phyloP scores from a whole-genome alignment of 2,113 vertebrate species.

The Neotoma lepida region DNA sequence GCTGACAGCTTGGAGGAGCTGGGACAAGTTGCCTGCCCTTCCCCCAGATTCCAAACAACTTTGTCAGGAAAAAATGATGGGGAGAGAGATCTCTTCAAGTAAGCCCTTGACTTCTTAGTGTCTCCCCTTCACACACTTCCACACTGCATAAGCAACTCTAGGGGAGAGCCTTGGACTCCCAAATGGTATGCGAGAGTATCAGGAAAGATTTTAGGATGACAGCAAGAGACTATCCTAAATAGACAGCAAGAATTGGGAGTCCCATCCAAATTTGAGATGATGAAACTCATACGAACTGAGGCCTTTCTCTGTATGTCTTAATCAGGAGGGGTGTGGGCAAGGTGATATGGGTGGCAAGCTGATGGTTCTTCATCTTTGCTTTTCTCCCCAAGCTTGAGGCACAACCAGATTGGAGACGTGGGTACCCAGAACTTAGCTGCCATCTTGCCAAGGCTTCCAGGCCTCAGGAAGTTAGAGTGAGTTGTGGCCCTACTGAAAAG shows the following conservation, averaged over 20 bases:
- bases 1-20: constrained; percentile 85
- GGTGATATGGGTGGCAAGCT: fast-evolving
- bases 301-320: background rate
- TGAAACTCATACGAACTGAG: fast-evolving
- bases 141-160: background rate
- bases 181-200: background rate
- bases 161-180: background rate
- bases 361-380: background rate
- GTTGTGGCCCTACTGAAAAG: constrained; percentile 16
- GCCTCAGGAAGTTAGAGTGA: constrained; percentile 89
- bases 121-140: background rate
- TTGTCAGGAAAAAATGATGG: background rate
- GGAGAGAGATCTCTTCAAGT: background rate
- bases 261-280: background rate
- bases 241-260: background rate
- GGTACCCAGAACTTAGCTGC: constrained; percentile 85
- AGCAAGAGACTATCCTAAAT: background rate
- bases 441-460: constrained; percentile 84
- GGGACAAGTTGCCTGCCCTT: constrained; percentile 82
- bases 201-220: constrained; percentile 5
- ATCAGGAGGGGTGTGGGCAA: background rate
- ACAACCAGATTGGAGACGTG: constrained; percentile 86
- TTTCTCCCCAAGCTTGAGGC: constrained; percentile 86
- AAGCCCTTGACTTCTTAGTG: background rate
- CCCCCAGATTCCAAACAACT: background rate